These are phyloP conservation scores for Drosophila hamatofila DNA, from an alignment of 2,888 invertebrate genomes.

Conservation along the genomic window DNA sequence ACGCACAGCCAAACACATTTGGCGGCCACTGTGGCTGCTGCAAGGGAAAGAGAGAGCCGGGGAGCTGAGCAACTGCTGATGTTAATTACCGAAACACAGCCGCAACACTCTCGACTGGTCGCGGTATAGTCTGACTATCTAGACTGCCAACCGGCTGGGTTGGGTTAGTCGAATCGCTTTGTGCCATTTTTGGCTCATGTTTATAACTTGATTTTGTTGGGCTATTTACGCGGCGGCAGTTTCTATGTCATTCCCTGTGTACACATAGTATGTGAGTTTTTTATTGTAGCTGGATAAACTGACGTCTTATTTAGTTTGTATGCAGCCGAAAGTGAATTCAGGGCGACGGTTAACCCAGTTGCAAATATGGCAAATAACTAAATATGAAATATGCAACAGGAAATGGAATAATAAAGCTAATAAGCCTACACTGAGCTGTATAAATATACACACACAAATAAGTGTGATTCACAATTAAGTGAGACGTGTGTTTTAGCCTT, in stretches of 20 bases:
- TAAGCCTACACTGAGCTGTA: background rate
- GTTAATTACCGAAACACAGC: slow-evolving; percentile 58
- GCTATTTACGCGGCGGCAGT: slow-evolving; percentile 15
- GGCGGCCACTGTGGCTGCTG: slow-evolving; percentile 17
- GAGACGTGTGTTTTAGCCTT: no score
- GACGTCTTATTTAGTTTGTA: slow-evolving; percentile 41
- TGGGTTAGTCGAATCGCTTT: slow-evolving; percentile 19
- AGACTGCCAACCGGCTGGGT: slow-evolving; percentile 9
- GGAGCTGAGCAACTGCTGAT: slow-evolving; percentile 17
- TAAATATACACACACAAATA: background rate
- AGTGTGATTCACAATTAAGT: no score
- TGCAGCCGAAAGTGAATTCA: slow-evolving; percentile 21
- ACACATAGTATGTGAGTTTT: background rate
- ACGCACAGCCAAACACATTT: background rate
- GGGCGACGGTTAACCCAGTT: slow-evolving; percentile 46
- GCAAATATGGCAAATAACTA: background rate
- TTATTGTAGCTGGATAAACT: slow-evolving; percentile 25
- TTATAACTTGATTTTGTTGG: slow-evolving; percentile 54
- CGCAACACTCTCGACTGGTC: slow-evolving; percentile 20
- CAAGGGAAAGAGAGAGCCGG: background rate
- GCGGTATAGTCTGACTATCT: slow-evolving; percentile 9
- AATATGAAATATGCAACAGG: background rate
- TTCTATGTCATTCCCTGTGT: slow-evolving; percentile 21
- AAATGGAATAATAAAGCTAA: background rate
- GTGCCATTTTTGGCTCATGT: slow-evolving; percentile 51